phyloP scores from a whole-genome alignment of 2,888 invertebrate species.

The Drosophila mayaguana region DNA sequence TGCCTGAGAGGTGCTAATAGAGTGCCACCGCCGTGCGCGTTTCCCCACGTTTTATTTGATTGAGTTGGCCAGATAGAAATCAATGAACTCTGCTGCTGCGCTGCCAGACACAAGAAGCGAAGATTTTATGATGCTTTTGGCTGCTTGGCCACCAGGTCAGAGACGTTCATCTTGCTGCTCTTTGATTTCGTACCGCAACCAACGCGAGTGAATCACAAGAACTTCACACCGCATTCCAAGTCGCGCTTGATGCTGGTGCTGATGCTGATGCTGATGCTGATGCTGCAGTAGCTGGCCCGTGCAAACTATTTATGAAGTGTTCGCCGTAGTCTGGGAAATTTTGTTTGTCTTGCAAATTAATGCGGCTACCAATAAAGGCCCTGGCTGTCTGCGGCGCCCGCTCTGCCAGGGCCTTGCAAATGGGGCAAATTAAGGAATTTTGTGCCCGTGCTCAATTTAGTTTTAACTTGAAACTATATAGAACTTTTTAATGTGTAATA shows the following conservation, averaged over 20 bases:
- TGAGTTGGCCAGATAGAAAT: conserved; percentile 66
- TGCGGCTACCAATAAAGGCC: conserved; percentile 55
- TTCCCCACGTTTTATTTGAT: conserved; percentile 65
- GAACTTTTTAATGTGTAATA: background rate
- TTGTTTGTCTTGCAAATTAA: conserved; percentile 72
- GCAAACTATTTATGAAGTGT: conserved; percentile 75
- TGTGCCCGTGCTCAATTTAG: background rate
- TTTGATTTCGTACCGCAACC: conserved; percentile 75
- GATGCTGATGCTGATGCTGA: conserved; percentile 16
- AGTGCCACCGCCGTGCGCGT: conserved; percentile 81
- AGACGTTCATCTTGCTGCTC: conserved; percentile 35
- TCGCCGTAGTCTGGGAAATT: conserved; percentile 38
- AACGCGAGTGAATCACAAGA: conserved; percentile 70
- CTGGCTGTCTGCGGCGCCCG: conserved; percentile 8
- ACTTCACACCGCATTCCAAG: conserved; percentile 64
- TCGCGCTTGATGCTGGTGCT: conserved; percentile 15
- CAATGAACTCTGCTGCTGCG: conserved; percentile 67
- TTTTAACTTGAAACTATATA: background rate
- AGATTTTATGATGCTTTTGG: conserved; percentile 73
- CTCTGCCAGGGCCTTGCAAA: conserved; percentile 7
- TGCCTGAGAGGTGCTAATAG: conserved; percentile 82
- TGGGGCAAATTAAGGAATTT: conserved; percentile 16
- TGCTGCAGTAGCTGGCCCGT: conserved; percentile 66
- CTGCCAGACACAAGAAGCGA: conserved; percentile 47
- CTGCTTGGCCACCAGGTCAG: conserved; percentile 30